Percentiles rank a stretch among this genome's conserved stretches.
Evolutionary conservation across 2,797 vertebrate species (phyloP).

Genomic region (Brachyrhaphis roseni): DNA sequence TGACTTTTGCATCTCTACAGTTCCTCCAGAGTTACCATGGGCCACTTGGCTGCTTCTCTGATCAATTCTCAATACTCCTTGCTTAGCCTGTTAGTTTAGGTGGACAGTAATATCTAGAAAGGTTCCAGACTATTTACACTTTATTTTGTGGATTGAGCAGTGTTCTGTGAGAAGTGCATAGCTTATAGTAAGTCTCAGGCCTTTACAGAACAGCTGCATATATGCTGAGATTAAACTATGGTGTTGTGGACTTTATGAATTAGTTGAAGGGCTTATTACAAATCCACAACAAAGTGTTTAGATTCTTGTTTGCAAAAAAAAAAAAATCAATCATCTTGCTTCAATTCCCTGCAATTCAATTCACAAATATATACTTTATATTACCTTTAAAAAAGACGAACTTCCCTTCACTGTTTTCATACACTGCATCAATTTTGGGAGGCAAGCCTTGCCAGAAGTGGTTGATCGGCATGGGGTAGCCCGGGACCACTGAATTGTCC

Average conservation of each 20-base stretch:
- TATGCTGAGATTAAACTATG: background rate
- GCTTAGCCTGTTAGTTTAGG: background rate
- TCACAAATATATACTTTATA: slow-evolving; percentile 17
- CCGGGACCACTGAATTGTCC: slow-evolving; percentile 96
- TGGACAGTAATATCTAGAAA: background rate
- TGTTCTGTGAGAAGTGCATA: background rate
- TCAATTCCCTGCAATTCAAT: background rate
- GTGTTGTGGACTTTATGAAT: background rate
- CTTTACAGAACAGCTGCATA: background rate
- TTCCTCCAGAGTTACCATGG: background rate
- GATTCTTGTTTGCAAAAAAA: background rate
- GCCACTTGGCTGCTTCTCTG: background rate
- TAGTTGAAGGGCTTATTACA: background rate
- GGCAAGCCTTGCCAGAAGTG: slow-evolving; percentile 97
- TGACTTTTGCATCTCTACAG: background rate
- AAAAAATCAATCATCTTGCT: background rate
- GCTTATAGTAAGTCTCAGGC: background rate
- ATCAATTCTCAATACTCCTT: background rate
- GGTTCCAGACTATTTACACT: background rate
- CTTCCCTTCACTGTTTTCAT: slow-evolving; percentile 97
- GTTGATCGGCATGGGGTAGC: slow-evolving; percentile 98
- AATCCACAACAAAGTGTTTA: background rate
- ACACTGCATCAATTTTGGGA: slow-evolving; percentile 95
- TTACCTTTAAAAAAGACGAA: slow-evolving; percentile 99
- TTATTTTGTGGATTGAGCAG: background rate